phyloP scores from a whole-genome alignment of 1,140 invertebrate species.

The Oncopodura yosiiana region DNA sequence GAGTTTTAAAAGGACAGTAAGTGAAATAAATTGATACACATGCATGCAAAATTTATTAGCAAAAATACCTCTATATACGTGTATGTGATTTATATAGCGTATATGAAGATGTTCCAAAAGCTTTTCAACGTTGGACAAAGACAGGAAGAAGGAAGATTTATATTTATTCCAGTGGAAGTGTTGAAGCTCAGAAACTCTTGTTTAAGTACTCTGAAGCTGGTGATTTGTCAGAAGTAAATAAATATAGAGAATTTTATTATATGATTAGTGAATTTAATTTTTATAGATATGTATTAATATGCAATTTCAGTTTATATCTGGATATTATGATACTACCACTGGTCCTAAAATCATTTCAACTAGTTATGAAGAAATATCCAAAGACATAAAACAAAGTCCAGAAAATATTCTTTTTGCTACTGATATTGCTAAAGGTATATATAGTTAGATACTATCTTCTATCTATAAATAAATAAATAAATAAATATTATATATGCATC shows the following conservation, averaged over 20 bases:
- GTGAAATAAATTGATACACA: no score
- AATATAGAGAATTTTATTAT: not conserved
- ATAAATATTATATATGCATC: not conserved
- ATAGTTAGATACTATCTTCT: not conserved
- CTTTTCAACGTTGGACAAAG: slow-evolving; percentile 58
- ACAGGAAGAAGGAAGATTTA: slow-evolving; percentile 60
- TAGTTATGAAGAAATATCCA: slow-evolving; percentile 66
- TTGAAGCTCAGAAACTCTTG: slow-evolving; percentile 79
- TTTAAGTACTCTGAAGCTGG: slow-evolving; percentile 67
- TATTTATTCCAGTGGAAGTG: slow-evolving; percentile 85
- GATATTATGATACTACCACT: slow-evolving; percentile 76
- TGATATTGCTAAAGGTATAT: slow-evolving; percentile 64
- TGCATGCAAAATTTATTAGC: no score
- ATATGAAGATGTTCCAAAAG: slow-evolving; percentile 68
- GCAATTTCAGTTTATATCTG: slow-evolving; percentile 54
- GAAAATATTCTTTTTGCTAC: slow-evolving; percentile 72
- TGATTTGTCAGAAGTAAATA: slow-evolving; percentile 55
- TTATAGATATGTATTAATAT: slow-evolving; percentile 4
- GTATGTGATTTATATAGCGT: slow-evolving; percentile 52
- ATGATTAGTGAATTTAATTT: not conserved
- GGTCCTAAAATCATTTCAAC: slow-evolving; percentile 62
- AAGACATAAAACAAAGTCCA: slow-evolving; percentile 51
- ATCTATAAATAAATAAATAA: not conserved
- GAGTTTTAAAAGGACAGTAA: slow-evolving; percentile 76
- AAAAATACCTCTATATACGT: no score